Base-by-base conservation (phyloP, 2,888 invertebrate genomes). In the Heterodera filipjevi region DNA sequence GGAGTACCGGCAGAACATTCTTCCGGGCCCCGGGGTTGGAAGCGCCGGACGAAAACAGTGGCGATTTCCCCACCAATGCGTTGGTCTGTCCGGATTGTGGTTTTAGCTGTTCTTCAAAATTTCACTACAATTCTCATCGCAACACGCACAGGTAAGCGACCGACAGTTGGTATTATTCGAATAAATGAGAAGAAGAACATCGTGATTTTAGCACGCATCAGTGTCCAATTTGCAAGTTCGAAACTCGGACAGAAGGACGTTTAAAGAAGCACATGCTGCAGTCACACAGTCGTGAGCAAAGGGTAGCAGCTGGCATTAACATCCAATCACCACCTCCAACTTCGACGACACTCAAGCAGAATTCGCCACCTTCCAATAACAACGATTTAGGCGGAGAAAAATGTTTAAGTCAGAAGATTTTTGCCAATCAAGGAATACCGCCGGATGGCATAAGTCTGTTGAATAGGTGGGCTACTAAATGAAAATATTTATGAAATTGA, bases 71-170 rank as follows among this genome's bases (percentile, higher is more conserved):
- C 35, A 64, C 68, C 14, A 71, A 77, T 66, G 77, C 71, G 27
- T 68, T 66, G 33, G 79, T 82, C 3, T 82, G 82, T 66, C 78
- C 73, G 10, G 71, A 82, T 33, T 82, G 82, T 27, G 72, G 80
- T 27, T 82, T 82, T 64, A 71, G 81, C 70, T 66, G 84, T 78
- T 49, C 81, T 68, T 79, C 83, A 82, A 90, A 90, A 80, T 87
- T 89, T 76, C 91, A 91, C 78, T 92, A 91, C 87, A 90, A 91
- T 79, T 89, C 90, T 44, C 93, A 93, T 87, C 90, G 92, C 89
- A 90, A 91, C 82, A 90, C 90, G 8, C 92, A 79, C 66, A 68
- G 68, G 68, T 68, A 5, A 53, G 49, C 5, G 19, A 19, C 0
- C 5, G 49, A 19, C 49, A 5, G 49, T 19, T 12, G 12, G 44